phyloP scores from a whole-genome alignment of 2,797 vertebrate species.

The Chloroceryle inda region DNA sequence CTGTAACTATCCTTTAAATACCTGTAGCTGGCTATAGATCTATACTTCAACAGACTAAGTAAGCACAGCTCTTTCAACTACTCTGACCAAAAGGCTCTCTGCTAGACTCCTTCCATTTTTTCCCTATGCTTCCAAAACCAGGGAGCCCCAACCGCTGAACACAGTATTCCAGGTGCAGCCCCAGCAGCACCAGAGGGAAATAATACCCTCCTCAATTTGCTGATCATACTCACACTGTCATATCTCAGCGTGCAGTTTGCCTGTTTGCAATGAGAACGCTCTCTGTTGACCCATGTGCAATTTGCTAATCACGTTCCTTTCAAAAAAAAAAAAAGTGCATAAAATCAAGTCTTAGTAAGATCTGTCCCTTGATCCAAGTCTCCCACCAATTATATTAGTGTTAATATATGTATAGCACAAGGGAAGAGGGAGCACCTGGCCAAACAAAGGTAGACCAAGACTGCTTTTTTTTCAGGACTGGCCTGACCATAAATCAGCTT shows the following conservation, averaged over 20 bases:
- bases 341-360: not conserved
- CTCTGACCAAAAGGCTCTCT: not conserved
- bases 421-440: accelerated
- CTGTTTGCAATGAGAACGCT: not conserved
- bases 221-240: not conserved
- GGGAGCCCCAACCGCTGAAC: not conserved
- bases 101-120: not conserved
- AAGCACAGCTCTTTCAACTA: not conserved
- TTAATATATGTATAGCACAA: not conserved
- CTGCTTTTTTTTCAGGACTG: not conserved
- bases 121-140: not conserved
- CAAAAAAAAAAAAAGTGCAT: not conserved
- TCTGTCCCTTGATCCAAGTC: not conserved
- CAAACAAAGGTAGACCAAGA: not conserved
- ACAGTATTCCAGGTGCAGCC: not conserved
- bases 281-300: not conserved
- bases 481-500: not conserved
- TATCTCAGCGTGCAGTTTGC: accelerated
- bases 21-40: not conserved
- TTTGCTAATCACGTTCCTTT: not conserved
- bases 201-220: not conserved
- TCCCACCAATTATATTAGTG: not conserved
- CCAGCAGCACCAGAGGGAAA: not conserved
- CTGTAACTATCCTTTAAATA: not conserved
- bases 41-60: not conserved